These are phyloP conservation scores for Hydrolagus colliei DNA, from an alignment of 2,797 vertebrate genomes.

Conservation along the genomic window DNA sequence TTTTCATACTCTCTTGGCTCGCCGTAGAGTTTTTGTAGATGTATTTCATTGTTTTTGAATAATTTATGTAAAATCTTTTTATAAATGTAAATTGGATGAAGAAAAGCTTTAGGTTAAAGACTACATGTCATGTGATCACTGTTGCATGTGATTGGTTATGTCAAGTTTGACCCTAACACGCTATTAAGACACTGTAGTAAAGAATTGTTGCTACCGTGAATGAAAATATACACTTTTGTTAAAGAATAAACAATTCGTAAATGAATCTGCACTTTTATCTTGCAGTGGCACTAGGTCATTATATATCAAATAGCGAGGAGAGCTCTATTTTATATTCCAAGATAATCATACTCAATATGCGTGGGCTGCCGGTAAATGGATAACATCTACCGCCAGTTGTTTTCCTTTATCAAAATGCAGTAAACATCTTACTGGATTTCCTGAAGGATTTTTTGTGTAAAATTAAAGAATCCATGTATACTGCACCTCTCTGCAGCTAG, in stretches of 20 bases:
- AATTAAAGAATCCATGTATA: not conserved
- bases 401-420: not conserved
- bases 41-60: constrained; percentile 64
- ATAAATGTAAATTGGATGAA: constrained; percentile 67
- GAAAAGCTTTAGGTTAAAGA: constrained; percentile 62
- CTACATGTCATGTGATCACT: constrained; percentile 66
- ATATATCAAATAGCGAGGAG: not conserved
- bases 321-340: not conserved
- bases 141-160: constrained; percentile 64
- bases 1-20: constrained; percentile 44
- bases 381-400: not conserved
- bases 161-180: constrained; percentile 63
- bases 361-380: not conserved
- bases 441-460: not conserved
- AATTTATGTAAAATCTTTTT: constrained; percentile 68
- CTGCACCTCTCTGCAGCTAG: not conserved
- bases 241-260: not conserved
- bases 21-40: constrained; percentile 55
- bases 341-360: not conserved
- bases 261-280: not conserved
- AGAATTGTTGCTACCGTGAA: not conserved
- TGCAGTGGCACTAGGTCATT: not conserved
- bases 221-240: not conserved
- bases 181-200: constrained; percentile 48
- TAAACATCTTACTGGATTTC: not conserved